phyloP scores from a whole-genome alignment of 2,113 vertebrate genomes.

The Ascaphus truei region DNA sequence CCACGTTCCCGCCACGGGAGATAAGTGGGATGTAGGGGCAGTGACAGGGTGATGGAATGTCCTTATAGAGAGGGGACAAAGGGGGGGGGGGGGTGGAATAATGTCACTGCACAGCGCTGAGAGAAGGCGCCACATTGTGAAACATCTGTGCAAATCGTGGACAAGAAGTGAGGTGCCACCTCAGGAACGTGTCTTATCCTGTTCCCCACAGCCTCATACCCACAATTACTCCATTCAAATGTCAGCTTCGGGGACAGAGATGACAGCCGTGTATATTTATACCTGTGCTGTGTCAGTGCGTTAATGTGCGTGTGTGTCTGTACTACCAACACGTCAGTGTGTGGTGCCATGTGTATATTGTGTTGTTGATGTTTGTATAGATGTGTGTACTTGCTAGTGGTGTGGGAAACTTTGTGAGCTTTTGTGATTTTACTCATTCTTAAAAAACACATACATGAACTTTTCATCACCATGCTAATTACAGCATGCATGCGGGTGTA shows the following conservation, averaged over 20 bases:
- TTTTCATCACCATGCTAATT: no score
- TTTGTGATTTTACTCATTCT: no score
- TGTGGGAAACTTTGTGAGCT: no score
- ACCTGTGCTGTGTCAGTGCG: no score
- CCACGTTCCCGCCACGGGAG: conserved; percentile 22
- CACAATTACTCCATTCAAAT: background rate
- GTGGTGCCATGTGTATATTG: no score
- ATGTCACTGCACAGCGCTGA: background rate
- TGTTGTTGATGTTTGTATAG: no score
- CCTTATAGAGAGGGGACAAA: conserved; percentile 19
- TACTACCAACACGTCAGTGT: no score
- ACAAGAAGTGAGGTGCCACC: background rate
- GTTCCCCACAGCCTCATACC: background rate
- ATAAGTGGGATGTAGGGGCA: conserved; percentile 23
- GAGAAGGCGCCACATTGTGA: background rate
- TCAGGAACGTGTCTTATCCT: background rate
- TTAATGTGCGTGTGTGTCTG: no score
- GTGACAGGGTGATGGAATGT: conserved; percentile 32
- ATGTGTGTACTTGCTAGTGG: no score
- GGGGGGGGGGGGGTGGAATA: no score
- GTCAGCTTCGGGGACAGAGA: background rate
- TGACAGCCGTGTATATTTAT: conserved; percentile 8
- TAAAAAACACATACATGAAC: no score
- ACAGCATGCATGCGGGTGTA: no score
- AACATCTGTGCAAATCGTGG: background rate